Percentiles rank a stretch among this genome's conserved stretches.
These are phyloP conservation scores for Drosophila kikkawai DNA, from an alignment of 1,140 invertebrate genomes.

Conservation along the genomic window DNA sequence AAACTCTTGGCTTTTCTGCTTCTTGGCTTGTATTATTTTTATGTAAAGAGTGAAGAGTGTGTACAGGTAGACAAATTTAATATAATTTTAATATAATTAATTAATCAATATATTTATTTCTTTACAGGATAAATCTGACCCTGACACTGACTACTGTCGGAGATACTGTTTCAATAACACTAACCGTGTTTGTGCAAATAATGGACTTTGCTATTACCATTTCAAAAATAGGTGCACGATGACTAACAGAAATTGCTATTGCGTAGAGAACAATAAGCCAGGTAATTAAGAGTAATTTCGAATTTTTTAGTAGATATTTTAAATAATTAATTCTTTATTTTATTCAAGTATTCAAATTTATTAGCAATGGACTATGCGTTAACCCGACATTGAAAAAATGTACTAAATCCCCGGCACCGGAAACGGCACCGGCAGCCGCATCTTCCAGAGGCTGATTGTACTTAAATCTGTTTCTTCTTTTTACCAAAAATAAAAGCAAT, in stretches of 20 bases:
- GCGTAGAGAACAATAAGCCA: fast-evolving
- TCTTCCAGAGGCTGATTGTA: neutral
- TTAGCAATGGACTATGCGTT: too few species aligned
- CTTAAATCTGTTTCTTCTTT: neutral
- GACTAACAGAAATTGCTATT: conserved; percentile 1
- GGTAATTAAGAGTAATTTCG: neutral
- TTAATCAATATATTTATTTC: too few species aligned
- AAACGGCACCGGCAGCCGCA: too few species aligned
- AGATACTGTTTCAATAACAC: neutral
- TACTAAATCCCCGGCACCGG: too few species aligned
- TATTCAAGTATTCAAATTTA: conserved; percentile 1
- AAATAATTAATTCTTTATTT: neutral
- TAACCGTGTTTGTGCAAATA: neutral
- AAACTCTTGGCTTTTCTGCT: neutral
- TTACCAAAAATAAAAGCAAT: neutral
- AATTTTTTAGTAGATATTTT: neutral
- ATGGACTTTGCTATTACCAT: neutral
- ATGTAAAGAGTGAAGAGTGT: neutral
- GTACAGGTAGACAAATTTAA: neutral
- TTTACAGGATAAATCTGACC: too few species aligned
- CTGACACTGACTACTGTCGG: too few species aligned
- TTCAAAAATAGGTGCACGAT: neutral
- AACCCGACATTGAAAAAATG: too few species aligned
- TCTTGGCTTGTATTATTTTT: neutral
- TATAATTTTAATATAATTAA: neutral